These are phyloP conservation scores for Charadrius vociferus DNA, from an alignment of 2,113 vertebrate species.

Conservation along the genomic window DNA sequence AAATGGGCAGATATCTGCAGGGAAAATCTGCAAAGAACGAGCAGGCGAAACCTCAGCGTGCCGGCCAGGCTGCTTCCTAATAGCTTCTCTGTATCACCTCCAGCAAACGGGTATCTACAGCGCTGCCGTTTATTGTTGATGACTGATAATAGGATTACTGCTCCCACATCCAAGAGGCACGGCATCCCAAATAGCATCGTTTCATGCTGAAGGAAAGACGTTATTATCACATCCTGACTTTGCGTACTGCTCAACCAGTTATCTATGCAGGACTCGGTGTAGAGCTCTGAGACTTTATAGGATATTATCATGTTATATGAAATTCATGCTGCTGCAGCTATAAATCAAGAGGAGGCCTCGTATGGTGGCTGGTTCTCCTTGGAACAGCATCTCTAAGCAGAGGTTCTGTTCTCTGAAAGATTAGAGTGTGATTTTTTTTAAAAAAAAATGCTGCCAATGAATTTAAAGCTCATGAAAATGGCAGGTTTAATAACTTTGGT, in stretches of 20 bases:
- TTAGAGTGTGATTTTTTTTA: not conserved
- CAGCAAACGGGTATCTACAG: conserved; percentile 38
- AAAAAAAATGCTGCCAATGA: not conserved
- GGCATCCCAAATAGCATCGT: conserved; percentile 8
- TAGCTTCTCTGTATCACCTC: conserved; percentile 32
- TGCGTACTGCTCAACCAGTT: conserved; percentile 6
- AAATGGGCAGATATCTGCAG: conserved; percentile 1
- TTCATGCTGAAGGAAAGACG: conserved; percentile 39
- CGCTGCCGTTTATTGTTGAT: conserved; percentile 33
- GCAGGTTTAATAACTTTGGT: not conserved
- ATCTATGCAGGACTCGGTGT: conserved; percentile 15
- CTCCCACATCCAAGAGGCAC: not conserved
- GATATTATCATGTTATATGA: conserved; percentile 29
- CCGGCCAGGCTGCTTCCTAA: conserved; percentile 24
- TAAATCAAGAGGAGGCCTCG: conserved; percentile 56
- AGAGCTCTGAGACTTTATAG: conserved; percentile 9
- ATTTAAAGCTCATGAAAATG: conserved; percentile 3
- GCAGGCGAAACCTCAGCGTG: conserved; percentile 13
- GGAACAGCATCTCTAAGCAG: conserved; percentile 21
- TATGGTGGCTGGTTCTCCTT: conserved; percentile 25
- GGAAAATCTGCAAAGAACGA: conserved; percentile 29
- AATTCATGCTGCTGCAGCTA: conserved; percentile 43
- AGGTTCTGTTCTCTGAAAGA: conserved; percentile 21
- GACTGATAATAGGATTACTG: conserved; percentile 61
- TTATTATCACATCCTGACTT: conserved; percentile 50